Evolutionary conservation across 92 coral and sea anemone genomes (phyloP).

Genomic region (Galaxea fascicularis): DNA sequence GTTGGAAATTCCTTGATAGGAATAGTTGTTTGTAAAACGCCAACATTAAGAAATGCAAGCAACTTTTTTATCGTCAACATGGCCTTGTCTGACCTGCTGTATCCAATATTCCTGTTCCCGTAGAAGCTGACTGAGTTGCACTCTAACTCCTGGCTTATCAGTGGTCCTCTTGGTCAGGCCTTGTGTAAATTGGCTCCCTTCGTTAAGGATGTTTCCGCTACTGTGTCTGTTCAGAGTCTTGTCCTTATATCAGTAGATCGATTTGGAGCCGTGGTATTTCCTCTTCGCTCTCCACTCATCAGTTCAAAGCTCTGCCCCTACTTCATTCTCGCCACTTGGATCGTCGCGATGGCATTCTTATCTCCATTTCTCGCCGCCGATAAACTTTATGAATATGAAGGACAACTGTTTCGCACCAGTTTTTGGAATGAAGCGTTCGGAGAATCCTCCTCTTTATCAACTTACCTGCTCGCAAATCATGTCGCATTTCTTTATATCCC

Average conservation of each 20-base stretch:
- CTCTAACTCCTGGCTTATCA: no score
- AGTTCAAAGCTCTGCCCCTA: background rate
- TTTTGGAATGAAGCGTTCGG: background rate
- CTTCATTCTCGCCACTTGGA: background rate
- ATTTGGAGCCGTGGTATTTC: slow-evolving; percentile 18
- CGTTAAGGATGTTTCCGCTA: background rate
- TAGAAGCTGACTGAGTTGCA: no score
- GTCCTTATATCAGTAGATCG: slow-evolving; percentile 14
- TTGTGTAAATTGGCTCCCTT: background rate
- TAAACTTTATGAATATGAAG: background rate
- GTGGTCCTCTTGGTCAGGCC: background rate
- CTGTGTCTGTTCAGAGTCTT: background rate
- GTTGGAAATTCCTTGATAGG: no score
- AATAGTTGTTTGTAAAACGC: no score
- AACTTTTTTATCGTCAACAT: no score
- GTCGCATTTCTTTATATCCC: background rate
- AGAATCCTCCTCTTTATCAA: background rate
- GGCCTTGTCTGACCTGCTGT: no score
- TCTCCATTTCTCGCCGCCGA: background rate
- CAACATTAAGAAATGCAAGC: no score
- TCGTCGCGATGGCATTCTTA: background rate
- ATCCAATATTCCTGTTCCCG: no score
- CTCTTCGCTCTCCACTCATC: slow-evolving; percentile 17
- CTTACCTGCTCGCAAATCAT: background rate
- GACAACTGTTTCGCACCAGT: background rate